Percentiles rank a stretch among this genome's conserved stretches.
Conservation (phyloP, 2,113 vertebrate genomes). For the Sinocyclocheilus maitianheensis region DNA sequence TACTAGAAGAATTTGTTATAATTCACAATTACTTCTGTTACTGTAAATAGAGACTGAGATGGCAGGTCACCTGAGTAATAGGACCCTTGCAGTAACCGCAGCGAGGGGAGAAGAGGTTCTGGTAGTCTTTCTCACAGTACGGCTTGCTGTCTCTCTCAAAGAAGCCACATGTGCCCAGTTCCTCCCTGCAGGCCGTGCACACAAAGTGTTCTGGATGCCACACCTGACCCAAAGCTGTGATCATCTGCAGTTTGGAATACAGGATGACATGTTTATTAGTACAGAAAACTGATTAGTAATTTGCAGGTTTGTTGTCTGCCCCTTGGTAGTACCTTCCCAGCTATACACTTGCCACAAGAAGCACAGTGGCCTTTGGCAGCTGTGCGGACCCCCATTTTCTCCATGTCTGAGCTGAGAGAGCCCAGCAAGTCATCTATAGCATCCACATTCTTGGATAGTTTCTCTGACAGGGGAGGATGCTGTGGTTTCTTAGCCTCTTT, state of each 20-base stretch:
- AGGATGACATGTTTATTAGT: background rate
- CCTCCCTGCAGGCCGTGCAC: slow-evolving; percentile 77
- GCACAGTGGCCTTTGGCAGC: slow-evolving; percentile 79
- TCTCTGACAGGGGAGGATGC: slow-evolving; percentile 46
- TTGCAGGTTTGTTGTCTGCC: background rate
- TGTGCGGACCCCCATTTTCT: slow-evolving; percentile 85
- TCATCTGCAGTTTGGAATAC: slow-evolving; percentile 69
- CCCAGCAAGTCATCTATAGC: slow-evolving; percentile 83
- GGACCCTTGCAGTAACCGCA: slow-evolving; percentile 86
- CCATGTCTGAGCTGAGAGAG: slow-evolving; percentile 81
- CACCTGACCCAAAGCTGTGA: slow-evolving; percentile 83
- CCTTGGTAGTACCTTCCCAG: slow-evolving; percentile 79
- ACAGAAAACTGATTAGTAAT: background rate
- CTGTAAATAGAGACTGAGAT: background rate
- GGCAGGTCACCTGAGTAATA: slow-evolving; percentile 74
- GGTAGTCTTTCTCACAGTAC: slow-evolving; percentile 86
- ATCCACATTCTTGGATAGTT: slow-evolving; percentile 54
- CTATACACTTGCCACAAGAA: slow-evolving; percentile 83
- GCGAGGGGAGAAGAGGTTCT: slow-evolving; percentile 80
- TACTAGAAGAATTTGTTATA: background rate
- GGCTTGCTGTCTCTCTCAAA: slow-evolving; percentile 81
- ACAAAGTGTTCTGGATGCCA: slow-evolving; percentile 92
- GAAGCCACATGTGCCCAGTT: slow-evolving; percentile 79
- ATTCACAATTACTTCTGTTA: background rate
- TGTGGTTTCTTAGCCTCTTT: background rate